Evolutionary conservation across 1,140 invertebrate genomes (phyloP), one percentile per base, ranked within the genome.

Genomic region (Drosophila melanica): DNA sequence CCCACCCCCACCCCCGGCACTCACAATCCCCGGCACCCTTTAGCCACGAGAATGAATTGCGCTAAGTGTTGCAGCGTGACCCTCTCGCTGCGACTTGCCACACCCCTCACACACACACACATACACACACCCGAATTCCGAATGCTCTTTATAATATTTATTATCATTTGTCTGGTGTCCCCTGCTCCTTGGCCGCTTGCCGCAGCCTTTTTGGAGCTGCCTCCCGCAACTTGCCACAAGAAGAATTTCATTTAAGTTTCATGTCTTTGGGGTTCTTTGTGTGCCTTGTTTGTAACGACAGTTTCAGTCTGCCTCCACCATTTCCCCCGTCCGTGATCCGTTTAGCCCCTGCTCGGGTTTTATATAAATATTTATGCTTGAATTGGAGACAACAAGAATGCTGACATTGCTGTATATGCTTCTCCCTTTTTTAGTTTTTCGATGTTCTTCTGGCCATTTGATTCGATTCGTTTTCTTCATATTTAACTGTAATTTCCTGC

Each of bases 341-440:
- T 44, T 41, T 37, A 23, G 14, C 27, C 30, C 55, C 59, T 55
- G 37, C 20, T 18, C 12, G 53, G 58, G 57, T 23, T 62, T 71
- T 59, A 60, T 71, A 74, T 75, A 85, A 78, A 87, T 86, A 86
- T 81, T 87, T 87, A 87, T 86, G 68, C 64, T 75, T 73, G 67
- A 55, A 53, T 44, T 58, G 64, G 75, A 58, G 68, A 69, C 68
- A 76, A 57, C 47, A 41, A 60, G 58, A 39, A 71, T 23, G 55
- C 50, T 76, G 70, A 68, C 64, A 59, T 55, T 35, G 18, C 12
- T 3, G 20, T 23, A 23, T 23, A 23, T 23, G 20, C 20, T 23
- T 39, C 50, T 55, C 14, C 9, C 1, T 12, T 42, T 37, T 57
- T 8, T 8, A 6, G 1, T n/a, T 5, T 3, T 16, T 54, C 5